A percentile compares a stretch with the other conserved stretches of the same genome.
phyloP scores from a whole-genome alignment of 2,113 vertebrate genomes.

The Gymnorhina tibicen region DNA sequence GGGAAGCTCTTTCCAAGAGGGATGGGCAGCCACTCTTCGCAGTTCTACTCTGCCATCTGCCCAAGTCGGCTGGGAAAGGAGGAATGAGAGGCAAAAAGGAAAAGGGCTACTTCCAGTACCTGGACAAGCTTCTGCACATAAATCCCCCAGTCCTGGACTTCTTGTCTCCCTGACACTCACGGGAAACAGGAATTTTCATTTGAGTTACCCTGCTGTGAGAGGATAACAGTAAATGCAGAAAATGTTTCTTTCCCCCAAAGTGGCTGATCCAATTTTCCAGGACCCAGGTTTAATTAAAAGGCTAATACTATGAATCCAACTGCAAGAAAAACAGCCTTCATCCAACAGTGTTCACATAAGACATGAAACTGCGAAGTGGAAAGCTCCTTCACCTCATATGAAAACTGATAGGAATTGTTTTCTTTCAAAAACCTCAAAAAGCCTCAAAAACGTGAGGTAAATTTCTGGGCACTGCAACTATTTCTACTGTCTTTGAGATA shows the following conservation, averaged over 20 bases:
- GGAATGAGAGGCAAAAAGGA: background rate
- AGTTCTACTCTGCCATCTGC: fast-evolving
- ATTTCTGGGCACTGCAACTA: background rate
- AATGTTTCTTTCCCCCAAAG: background rate
- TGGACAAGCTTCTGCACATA: background rate
- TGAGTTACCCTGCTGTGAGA: background rate
- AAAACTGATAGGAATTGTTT: background rate
- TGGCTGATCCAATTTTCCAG: background rate
- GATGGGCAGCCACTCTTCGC: background rate
- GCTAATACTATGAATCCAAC: background rate
- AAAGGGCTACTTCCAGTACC: background rate
- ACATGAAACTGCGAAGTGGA: background rate
- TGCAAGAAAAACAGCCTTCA: background rate
- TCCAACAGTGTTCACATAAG: fast-evolving
- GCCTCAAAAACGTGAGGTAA: background rate
- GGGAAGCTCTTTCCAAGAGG: background rate
- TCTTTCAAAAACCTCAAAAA: background rate
- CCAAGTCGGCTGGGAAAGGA: background rate
- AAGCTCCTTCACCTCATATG: background rate
- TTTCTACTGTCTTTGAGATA: background rate
- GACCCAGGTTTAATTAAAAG: background rate
- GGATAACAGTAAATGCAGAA: background rate
- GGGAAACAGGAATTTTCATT: background rate
- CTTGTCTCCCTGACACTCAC: background rate
- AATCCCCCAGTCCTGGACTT: background rate